Evolutionary conservation across 1,140 invertebrate genomes (phyloP), one percentile per base, ranked within the genome.

Genomic region (Heliconius himera): DNA sequence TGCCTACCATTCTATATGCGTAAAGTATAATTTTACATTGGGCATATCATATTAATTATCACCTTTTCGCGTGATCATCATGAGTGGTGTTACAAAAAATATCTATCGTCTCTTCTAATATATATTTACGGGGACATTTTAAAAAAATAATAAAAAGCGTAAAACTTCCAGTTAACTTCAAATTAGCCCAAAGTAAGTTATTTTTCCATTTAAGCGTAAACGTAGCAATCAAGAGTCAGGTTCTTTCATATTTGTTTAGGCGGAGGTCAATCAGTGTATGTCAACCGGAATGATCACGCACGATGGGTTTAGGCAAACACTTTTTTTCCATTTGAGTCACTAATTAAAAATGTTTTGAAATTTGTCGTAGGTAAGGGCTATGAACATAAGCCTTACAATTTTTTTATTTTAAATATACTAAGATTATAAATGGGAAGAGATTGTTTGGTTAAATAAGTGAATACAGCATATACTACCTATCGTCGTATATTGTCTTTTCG

Each of bases 221-320:
- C 60, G 60, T 66, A 5, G 60, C 60, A 66, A 66, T 66, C 60
- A 66, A 66, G 60, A 66, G 22, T 29, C 26, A 66, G 4, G 60
- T 66, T 13, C 60, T 5, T 11, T 66, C 60, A 66, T 29, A 66
- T 29, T 66, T 66, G 26, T 66, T 66, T 66, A 66, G 60, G 60
- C 60, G 60, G 60, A 66, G 60, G 60, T 66, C 60, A 66, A 66
- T 66, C 60, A 66, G n/a, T 29, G 60, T 13, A 29, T 66, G 60
- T 66, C 60, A 66, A 66, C 26, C 11, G 60, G 60, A 22, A 60
- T 22, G 56, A 66, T 66, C 13, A 66, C 60, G 22, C 26, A 66
- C 13, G 26, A 26, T 26, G 4, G 60, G 26, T 13, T 26, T 26
- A 3, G 13, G n/a, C 22, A 66, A 66, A 26, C 56, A 51, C 4